A percentile compares a stretch with the other conserved stretches of the same genome.
Evolutionary conservation across 2,888 invertebrate species (phyloP).

Genomic region (Dryobotodes eremita): DNA sequence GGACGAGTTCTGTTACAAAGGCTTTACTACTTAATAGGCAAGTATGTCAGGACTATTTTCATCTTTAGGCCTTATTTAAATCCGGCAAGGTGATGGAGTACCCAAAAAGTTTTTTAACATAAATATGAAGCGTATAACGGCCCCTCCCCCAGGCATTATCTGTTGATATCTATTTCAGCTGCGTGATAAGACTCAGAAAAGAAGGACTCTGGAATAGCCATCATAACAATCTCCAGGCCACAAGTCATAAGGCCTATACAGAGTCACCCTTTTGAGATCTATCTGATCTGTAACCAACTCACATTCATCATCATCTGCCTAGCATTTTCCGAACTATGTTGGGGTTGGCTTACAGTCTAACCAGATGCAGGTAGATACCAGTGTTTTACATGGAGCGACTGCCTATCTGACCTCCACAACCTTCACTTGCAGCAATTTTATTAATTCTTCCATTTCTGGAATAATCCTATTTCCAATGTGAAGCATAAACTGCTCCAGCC

Average conservation of each 20-base stretch:
- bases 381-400: too few species aligned
- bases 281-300: neutral
- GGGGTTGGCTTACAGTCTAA: too few species aligned
- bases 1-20: neutral
- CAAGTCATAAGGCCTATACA: neutral
- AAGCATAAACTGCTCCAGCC: slow-evolving; percentile 30
- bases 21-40: neutral
- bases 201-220: slow-evolving; percentile 1
- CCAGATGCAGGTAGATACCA: too few species aligned
- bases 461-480: slow-evolving; percentile 6
- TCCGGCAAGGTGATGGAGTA: neutral
- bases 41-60: neutral
- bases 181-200: slow-evolving; percentile 35
- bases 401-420: too few species aligned
- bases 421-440: neutral
- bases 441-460: slow-evolving; percentile 11
- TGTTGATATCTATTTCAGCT: slow-evolving; percentile 22
- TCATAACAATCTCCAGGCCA: neutral
- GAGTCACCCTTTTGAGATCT: neutral
- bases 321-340: too few species aligned
- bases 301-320: too few species aligned
- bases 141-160: slow-evolving; percentile 12
- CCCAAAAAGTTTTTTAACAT: neutral
- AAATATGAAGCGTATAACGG: neutral
- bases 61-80: neutral